phyloP scores from a whole-genome alignment of 1,140 invertebrate species.

The Pseudomyrmex sp. region DNA sequence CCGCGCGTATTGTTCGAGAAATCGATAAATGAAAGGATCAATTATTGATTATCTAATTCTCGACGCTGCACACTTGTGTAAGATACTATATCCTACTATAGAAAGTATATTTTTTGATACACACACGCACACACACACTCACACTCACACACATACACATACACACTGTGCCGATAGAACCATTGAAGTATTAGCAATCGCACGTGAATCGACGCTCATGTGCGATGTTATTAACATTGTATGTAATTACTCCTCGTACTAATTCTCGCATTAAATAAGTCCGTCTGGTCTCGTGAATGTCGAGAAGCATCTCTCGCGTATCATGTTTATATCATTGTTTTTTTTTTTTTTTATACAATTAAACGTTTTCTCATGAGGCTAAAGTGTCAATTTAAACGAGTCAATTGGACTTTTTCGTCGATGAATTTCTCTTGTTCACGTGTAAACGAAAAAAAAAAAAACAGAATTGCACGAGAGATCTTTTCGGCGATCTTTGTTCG shows the following conservation, averaged over 20 bases:
- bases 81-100: slow-evolving; percentile 26
- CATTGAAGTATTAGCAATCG: slow-evolving; percentile 36
- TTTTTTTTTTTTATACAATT: background rate
- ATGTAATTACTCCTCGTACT: background rate
- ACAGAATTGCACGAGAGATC: background rate
- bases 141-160: too few species aligned
- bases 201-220: background rate
- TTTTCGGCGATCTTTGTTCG: slow-evolving; percentile 26
- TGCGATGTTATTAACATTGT: background rate
- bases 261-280: slow-evolving; percentile 18
- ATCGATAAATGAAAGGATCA: slow-evolving; percentile 32
- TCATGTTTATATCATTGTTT: background rate
- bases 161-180: slow-evolving; percentile 4
- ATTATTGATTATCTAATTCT: slow-evolving; percentile 38
- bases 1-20: background rate
- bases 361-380: background rate
- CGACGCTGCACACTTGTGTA: slow-evolving; percentile 52
- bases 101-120: slow-evolving; percentile 69
- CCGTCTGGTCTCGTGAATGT: slow-evolving; percentile 3
- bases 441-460: too few species aligned
- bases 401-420: background rate
- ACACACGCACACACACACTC: background rate
- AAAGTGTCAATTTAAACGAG: slow-evolving; percentile 36
- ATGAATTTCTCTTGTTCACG: background rate
- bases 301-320: slow-evolving; percentile 24